Evolutionary conservation across 2,113 vertebrate genomes (phyloP).

Genomic region (Bos indicus): DNA sequence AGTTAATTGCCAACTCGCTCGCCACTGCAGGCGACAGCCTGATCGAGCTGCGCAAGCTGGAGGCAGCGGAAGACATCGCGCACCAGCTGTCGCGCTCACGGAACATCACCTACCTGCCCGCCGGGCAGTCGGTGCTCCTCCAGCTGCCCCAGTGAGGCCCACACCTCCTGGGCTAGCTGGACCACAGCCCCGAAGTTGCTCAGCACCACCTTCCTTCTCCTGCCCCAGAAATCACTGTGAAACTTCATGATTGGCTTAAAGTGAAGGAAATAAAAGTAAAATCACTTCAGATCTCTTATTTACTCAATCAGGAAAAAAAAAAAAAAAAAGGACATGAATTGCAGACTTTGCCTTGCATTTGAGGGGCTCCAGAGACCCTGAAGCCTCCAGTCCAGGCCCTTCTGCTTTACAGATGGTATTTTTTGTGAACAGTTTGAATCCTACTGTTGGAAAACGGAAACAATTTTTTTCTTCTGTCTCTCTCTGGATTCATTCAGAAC

Average conservation of each 20-base stretch:
- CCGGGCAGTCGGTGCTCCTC: conserved; percentile 94
- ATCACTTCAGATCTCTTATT: conserved; percentile 49
- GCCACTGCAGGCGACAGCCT: conserved; percentile 90
- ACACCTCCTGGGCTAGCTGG: not conserved
- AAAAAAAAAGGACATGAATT: too few species aligned
- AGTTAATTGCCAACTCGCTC: conserved; percentile 94
- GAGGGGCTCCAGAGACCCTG: not conserved
- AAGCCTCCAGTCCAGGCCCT: not conserved
- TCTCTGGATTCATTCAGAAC: not conserved
- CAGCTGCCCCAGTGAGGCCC: conserved; percentile 92
- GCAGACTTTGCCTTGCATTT: not conserved
- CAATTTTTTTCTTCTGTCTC: not conserved
- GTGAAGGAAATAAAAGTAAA: conserved; percentile 72
- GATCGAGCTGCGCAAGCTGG: conserved; percentile 97
- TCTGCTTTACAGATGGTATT: not conserved
- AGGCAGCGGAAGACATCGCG: conserved; percentile 96
- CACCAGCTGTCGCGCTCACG: conserved; percentile 93
- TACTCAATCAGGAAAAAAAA: not conserved
- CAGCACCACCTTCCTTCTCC: not conserved
- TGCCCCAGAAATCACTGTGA: conserved; percentile 73
- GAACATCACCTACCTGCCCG: conserved; percentile 95
- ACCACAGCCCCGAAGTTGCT: not conserved
- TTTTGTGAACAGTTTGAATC: not conserved
- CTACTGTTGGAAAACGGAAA: not conserved
- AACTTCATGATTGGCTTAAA: conserved; percentile 65